Evolutionary conservation across 2,113 vertebrate genomes (phyloP).

Genomic region (Otocyon megalotis): DNA sequence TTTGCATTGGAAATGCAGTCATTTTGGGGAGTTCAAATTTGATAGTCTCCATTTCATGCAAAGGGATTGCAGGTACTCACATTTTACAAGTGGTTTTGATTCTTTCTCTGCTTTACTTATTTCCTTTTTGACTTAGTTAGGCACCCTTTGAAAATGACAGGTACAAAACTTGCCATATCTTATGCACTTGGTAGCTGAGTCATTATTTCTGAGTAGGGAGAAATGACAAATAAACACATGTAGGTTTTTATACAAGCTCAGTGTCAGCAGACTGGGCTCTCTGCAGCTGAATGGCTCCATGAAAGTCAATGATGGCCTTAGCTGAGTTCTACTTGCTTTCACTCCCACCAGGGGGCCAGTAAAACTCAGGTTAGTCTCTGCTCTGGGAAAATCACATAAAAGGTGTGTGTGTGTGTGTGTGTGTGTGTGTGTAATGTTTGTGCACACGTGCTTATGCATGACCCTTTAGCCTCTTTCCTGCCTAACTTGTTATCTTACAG

Average conservation of each 20-base stretch:
- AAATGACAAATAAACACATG: not conserved
- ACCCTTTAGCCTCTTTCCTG: not conserved
- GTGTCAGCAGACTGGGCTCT: constrained; percentile 21
- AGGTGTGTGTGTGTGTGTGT: not conserved
- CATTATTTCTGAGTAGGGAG: constrained; percentile 45
- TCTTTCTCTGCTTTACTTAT: constrained; percentile 31
- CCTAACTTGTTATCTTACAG: not conserved
- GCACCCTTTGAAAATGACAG: not conserved
- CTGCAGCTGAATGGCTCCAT: constrained; percentile 27
- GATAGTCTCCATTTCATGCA: not conserved
- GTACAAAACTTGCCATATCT: not conserved
- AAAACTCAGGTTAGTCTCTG: not conserved
- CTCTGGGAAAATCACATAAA: not conserved
- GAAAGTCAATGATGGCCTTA: constrained; percentile 39
- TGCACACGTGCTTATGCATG: not conserved
- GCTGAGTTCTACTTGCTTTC: constrained; percentile 40
- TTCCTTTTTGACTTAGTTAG: not conserved
- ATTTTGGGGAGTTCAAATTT: not conserved
- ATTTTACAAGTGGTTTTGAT: constrained; percentile 1
- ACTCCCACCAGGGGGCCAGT: not conserved
- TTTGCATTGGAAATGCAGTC: not conserved
- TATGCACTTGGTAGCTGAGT: not conserved
- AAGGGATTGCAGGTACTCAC: not conserved
- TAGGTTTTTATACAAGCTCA: not conserved
- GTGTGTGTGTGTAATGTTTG: not conserved